These are phyloP conservation scores for chimpanzee (Pan troglodytes) DNA, from an alignment of 2,113 vertebrate genomes.

Conservation along the genomic window DNA sequence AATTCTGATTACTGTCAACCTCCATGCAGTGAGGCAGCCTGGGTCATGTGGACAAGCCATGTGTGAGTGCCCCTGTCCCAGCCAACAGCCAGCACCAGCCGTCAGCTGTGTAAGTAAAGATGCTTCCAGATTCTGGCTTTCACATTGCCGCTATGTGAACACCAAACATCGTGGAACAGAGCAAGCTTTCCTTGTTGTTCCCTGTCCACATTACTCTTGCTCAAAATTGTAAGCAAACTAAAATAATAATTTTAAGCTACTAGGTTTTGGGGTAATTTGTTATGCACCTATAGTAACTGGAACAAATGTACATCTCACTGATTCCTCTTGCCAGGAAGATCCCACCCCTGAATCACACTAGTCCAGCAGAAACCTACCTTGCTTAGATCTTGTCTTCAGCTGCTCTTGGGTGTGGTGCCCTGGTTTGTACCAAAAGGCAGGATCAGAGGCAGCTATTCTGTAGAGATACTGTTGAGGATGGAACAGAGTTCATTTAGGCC, in stretches of 20 bases:
- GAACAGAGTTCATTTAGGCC: neutral
- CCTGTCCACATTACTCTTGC: neutral
- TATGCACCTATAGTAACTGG: neutral
- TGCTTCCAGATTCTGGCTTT: neutral
- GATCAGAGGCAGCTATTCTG: neutral
- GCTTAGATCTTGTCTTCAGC: neutral
- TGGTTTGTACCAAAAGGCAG: neutral
- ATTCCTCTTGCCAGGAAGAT: neutral
- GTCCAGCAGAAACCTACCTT: neutral
- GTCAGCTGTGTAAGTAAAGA: neutral
- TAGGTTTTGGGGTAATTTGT: neutral
- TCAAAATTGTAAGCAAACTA: slow-evolving; percentile 2
- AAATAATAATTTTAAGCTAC: neutral
- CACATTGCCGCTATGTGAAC: neutral
- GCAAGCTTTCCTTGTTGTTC: neutral
- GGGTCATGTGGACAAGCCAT: neutral
- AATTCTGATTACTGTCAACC: neutral
- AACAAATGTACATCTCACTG: neutral
- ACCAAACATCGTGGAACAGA: neutral
- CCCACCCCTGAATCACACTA: neutral
- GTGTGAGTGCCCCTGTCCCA: neutral
- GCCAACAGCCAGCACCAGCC: neutral
- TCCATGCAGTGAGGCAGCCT: neutral
- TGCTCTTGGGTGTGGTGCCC: neutral
- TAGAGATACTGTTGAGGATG: neutral